Evolutionary conservation across 2,113 vertebrate genomes (phyloP).

Genomic region (Dinomys branickii): DNA sequence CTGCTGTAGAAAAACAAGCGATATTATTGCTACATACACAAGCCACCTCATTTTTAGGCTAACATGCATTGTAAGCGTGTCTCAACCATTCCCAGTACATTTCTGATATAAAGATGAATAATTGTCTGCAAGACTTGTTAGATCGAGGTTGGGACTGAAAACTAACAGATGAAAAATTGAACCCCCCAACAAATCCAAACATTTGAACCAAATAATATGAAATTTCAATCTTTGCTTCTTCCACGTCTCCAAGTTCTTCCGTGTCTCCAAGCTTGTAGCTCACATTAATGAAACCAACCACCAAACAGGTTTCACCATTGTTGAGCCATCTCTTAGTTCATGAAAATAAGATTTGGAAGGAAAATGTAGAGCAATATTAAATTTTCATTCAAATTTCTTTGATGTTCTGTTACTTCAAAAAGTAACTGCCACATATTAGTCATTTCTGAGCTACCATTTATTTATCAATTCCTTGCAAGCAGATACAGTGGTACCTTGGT

Average conservation of each 20-base stretch:
- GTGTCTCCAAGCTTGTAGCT: not conserved
- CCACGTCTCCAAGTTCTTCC: slow-evolving; percentile 8
- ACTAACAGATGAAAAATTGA: slow-evolving; percentile 75
- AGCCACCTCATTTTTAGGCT: slow-evolving; percentile 56
- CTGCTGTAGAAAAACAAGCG: slow-evolving; percentile 69
- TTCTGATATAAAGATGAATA: slow-evolving; percentile 54
- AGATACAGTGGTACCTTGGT: not conserved
- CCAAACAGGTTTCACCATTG: not conserved
- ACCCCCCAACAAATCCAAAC: slow-evolving; percentile 69
- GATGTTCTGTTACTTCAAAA: not conserved
- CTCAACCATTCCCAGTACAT: slow-evolving; percentile 58
- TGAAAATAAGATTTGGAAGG: slow-evolving; percentile 1
- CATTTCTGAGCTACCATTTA: not conserved
- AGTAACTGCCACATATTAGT: not conserved
- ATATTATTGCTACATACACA: not conserved
- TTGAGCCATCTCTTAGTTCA: not conserved
- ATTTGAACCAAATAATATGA: slow-evolving; percentile 30
- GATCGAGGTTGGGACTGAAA: slow-evolving; percentile 75
- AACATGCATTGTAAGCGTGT: slow-evolving; percentile 1
- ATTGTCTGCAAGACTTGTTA: slow-evolving; percentile 68
- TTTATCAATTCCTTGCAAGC: not conserved
- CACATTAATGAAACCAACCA: not conserved
- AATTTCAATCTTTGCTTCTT: slow-evolving; percentile 49
- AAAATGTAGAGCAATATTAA: not conserved
- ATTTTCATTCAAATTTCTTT: not conserved